A percentile compares a stretch with the other conserved stretches of the same genome.
Conservation (phyloP, 2,888 invertebrate genomes). For the Agonopterix heracliana region DNA sequence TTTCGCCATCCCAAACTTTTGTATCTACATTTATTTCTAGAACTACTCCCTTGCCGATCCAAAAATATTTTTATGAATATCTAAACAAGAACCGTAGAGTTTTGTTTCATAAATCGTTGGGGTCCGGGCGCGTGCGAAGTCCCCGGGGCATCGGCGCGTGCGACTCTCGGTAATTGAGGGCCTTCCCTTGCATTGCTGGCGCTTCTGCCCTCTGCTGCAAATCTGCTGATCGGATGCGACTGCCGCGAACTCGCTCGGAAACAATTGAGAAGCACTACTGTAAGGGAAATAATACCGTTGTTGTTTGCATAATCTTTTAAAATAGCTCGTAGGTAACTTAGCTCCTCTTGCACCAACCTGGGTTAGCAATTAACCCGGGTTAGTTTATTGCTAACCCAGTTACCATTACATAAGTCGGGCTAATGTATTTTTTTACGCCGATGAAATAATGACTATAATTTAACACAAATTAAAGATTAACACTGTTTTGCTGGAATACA, state of each 20-base stretch:
- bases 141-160: constrained; percentile 61
- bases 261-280: constrained; percentile 36
- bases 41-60: not conserved
- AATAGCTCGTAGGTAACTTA: not conserved
- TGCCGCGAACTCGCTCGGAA: constrained; percentile 45
- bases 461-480: too few species aligned
- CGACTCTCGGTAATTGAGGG: constrained; percentile 56
- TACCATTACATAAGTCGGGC: too few species aligned
- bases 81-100: constrained; percentile 20
- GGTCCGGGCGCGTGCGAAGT: constrained; percentile 57
- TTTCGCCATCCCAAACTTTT: too few species aligned
- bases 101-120: constrained; percentile 54
- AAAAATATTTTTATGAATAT: constrained; percentile 26
- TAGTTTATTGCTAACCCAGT: not conserved
- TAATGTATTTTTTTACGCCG: too few species aligned
- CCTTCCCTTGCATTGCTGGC: constrained; percentile 41
- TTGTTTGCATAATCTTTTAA: constrained; percentile 9
- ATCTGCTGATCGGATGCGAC: constrained; percentile 63
- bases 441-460: too few species aligned
- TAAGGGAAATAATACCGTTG: constrained; percentile 1
- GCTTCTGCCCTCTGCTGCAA: constrained; percentile 50
- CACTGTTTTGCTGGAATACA: too few species aligned
- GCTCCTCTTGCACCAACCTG: too few species aligned
- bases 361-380: too few species aligned
- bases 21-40: too few species aligned